Evolutionary conservation across 2,888 invertebrate genomes (phyloP).

Genomic region (Volucella zonaria): DNA sequence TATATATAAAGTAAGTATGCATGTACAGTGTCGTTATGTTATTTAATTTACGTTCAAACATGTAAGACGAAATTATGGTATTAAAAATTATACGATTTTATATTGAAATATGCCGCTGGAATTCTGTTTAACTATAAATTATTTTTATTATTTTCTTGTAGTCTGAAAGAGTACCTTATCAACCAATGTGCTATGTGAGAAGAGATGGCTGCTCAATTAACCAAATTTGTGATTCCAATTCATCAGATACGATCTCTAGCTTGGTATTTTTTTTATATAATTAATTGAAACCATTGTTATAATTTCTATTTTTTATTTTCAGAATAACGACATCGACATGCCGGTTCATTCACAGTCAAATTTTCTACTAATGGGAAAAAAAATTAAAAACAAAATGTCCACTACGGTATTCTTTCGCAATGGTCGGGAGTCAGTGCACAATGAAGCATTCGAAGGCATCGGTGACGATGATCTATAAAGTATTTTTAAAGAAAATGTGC

Average conservation of each 20-base stretch:
- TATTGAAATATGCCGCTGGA: not conserved
- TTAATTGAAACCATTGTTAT: not conserved
- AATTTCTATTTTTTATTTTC: constrained; percentile 76
- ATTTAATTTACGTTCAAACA: no score
- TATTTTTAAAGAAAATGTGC: not conserved
- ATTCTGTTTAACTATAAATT: no score
- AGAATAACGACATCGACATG: constrained; percentile 85
- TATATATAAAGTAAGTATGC: constrained; percentile 47
- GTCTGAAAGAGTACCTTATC: constrained; percentile 66
- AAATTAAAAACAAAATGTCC: constrained; percentile 85
- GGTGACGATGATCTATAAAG: constrained; percentile 94
- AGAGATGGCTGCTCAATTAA: constrained; percentile 74
- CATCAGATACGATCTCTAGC: constrained; percentile 76
- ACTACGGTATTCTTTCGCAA: constrained; percentile 88
- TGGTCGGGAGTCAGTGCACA: constrained; percentile 90
- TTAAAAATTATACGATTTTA: not conserved
- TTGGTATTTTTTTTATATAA: constrained; percentile 69
- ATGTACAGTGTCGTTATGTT: no score
- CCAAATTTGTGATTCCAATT: constrained; percentile 75
- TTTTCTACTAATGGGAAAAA: constrained; percentile 87
- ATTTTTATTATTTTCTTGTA: constrained; percentile 2
- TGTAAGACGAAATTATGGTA: no score
- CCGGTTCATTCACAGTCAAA: constrained; percentile 78
- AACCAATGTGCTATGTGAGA: constrained; percentile 75
- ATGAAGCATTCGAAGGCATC: constrained; percentile 96